These are phyloP conservation scores for Enhydra lutris DNA, from an alignment of 2,113 vertebrate genomes.

Conservation along the genomic window DNA sequence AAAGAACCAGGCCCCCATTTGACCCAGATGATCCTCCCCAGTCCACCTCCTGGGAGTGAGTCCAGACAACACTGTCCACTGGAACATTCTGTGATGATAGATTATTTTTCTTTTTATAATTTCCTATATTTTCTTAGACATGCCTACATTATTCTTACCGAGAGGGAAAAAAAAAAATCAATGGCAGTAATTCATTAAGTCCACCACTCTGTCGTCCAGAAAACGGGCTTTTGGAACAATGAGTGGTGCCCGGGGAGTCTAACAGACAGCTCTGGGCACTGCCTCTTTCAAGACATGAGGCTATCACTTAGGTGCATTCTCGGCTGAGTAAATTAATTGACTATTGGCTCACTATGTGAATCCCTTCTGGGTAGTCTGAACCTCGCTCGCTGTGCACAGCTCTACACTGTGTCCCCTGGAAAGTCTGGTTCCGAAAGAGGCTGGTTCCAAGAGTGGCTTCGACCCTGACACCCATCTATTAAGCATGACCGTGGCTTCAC, in stretches of 20 bases:
- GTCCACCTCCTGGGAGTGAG: accelerated
- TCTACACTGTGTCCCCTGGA: accelerated
- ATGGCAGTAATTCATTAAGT: not conserved
- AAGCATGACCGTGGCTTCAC: no score
- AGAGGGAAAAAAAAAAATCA: not conserved
- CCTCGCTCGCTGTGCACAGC: not conserved
- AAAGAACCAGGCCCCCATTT: accelerated
- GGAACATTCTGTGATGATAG: not conserved
- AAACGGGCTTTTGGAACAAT: not conserved
- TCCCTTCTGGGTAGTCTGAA: not conserved
- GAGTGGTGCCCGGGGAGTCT: not conserved
- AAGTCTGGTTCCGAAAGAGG: not conserved
- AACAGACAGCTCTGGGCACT: not conserved
- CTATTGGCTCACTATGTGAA: not conserved
- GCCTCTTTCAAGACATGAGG: not conserved
- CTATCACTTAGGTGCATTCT: not conserved
- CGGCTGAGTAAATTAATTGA: not conserved
- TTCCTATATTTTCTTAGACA: not conserved
- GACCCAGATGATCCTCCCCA: not conserved
- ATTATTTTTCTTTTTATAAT: not conserved
- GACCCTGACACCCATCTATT: accelerated
- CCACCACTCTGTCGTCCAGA: not conserved
- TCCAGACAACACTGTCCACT: accelerated
- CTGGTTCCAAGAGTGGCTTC: not conserved
- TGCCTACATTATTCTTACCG: not conserved